These are phyloP conservation scores for Pectinophora gossypiella DNA, from an alignment of 1,140 invertebrate genomes.

Conservation along the genomic window DNA sequence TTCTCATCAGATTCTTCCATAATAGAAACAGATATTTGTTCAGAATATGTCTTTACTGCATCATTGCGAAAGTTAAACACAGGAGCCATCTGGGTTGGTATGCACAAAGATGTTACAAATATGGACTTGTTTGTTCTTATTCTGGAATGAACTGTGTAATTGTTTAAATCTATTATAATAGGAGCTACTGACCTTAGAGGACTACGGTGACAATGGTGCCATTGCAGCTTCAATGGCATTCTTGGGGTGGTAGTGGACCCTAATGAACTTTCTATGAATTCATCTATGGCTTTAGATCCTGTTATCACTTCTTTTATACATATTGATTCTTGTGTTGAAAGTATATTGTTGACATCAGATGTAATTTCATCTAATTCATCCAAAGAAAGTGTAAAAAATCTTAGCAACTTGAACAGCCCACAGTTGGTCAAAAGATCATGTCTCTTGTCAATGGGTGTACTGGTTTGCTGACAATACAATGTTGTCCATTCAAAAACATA, in stretches of 20 bases:
- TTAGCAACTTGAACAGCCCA: conserved; percentile 49
- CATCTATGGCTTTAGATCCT: conserved; percentile 12
- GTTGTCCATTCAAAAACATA: conserved; percentile 71
- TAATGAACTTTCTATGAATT: conserved; percentile 15
- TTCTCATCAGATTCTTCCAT: conserved; percentile 44
- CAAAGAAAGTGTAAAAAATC: conserved; percentile 47
- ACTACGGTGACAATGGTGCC: conserved; percentile 54
- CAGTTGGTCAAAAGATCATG: conserved; percentile 50
- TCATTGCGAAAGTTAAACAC: conserved; percentile 44
- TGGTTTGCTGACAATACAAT: conserved; percentile 58
- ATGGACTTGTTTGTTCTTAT: conserved; percentile 63
- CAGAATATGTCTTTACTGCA: conserved; percentile 45
- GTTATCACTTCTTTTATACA: conserved; percentile 31
- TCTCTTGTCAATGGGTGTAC: conserved; percentile 52
- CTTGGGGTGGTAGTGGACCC: conserved; percentile 24
- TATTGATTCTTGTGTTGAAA: conserved; percentile 33
- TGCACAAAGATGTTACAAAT: conserved; percentile 61
- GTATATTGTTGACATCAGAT: conserved; percentile 34
- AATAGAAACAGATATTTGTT: conserved; percentile 56
- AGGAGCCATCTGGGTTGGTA: conserved; percentile 62
- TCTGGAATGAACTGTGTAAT: conserved; percentile 44
- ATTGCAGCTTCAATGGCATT: conserved; percentile 48
- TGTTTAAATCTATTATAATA: conserved; percentile 47
- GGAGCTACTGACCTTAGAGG: conserved; percentile 58
- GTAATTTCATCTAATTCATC: conserved; percentile 50